These are phyloP conservation scores for honey bee (Apis mellifera) DNA, from an alignment of 1,140 invertebrate genomes.

Conservation along the genomic window DNA sequence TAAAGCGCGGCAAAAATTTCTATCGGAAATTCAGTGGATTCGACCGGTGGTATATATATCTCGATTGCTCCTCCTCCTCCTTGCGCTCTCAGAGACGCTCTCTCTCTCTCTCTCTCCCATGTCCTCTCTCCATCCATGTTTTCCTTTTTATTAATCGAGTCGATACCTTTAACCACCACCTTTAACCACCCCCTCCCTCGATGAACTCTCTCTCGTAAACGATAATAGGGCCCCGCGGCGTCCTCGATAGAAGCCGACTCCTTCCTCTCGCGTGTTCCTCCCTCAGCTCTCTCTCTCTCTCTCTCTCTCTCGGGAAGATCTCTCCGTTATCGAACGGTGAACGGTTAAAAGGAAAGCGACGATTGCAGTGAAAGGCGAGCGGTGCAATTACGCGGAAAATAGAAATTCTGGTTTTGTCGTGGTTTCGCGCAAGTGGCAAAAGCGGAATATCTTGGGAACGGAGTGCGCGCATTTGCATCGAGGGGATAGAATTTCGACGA, in stretches of 20 bases:
- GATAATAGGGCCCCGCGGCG: not conserved
- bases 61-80: too few species aligned
- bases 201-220: not conserved
- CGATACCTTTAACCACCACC: not conserved
- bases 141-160: not conserved
- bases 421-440: not conserved
- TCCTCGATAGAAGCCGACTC: conserved; percentile 1
- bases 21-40: conserved; percentile 21
- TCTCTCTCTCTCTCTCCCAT: not conserved
- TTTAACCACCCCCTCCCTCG: not conserved
- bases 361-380: not conserved
- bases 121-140: not conserved
- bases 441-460: not conserved
- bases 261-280: not conserved
- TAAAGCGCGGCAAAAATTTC: conserved; percentile 9
- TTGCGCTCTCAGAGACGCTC: not conserved
- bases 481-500: not conserved
- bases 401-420: not conserved
- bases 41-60: not conserved
- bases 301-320: too few species aligned
- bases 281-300: too few species aligned
- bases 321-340: not conserved
- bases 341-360: not conserved
- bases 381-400: not conserved
- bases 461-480: not conserved